phyloP scores from a whole-genome alignment of 2,797 vertebrate genomes.

The Ctenochaetus hawaiiensis region DNA sequence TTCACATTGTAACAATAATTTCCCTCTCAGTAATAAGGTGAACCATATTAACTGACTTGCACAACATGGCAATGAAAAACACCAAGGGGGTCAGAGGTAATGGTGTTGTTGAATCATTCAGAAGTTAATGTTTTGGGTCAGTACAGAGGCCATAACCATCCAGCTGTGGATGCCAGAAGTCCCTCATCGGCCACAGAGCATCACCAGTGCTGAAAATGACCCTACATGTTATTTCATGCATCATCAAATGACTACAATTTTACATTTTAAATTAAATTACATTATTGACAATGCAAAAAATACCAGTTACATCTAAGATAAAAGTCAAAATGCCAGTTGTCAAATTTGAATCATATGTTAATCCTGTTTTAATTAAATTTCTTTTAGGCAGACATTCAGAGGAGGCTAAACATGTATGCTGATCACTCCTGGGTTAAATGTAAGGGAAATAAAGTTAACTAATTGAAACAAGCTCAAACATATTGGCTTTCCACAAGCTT shows the following conservation, averaged over 20 bases:
- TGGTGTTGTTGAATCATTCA: not conserved
- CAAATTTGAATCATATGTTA: too few relatives aligned
- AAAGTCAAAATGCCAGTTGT: too few relatives aligned
- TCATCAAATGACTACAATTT: not conserved
- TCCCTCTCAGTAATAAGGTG: constrained; percentile 1
- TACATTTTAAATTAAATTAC: not conserved
- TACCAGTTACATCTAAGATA: not conserved
- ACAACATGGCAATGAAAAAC: constrained; percentile 1
- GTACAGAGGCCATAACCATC: not conserved
- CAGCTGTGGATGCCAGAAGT: constrained; percentile 1
- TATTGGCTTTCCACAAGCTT: too few relatives aligned
- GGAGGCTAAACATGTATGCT: too few relatives aligned
- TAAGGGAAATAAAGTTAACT: too few relatives aligned
- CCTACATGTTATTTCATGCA: not conserved
- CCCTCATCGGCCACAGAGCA: constrained; percentile 1
- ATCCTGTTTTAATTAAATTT: too few relatives aligned
- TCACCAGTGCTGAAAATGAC: not conserved
- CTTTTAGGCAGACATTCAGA: too few relatives aligned
- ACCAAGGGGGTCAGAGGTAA: not conserved
- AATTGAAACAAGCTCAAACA: too few relatives aligned
- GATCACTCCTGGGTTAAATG: too few relatives aligned
- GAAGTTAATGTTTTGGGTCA: not conserved
- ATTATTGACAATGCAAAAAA: not conserved
- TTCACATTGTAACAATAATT: constrained; percentile 11
- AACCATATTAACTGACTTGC: constrained; percentile 1